A percentile compares a stretch with the other conserved stretches of the same genome.
These are phyloP conservation scores for Caenorhabditis tropicalis DNA, from an alignment of 1,140 invertebrate genomes.

Conservation along the genomic window DNA sequence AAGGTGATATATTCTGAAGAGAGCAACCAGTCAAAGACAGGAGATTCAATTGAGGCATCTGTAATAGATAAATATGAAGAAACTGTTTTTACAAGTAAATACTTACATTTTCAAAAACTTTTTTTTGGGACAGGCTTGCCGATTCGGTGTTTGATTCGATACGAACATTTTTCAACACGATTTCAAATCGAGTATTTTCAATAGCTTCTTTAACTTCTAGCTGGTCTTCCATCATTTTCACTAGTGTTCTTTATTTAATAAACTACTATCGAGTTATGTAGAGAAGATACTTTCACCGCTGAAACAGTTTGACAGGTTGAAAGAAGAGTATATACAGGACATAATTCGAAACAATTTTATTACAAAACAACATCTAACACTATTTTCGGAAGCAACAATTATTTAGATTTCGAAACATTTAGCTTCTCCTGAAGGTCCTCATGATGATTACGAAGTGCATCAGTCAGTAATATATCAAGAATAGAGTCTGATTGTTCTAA, in stretches of 20 bases:
- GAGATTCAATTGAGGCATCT: constrained; percentile 8
- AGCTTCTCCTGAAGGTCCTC: background rate
- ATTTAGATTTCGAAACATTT: background rate
- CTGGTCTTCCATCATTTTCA: constrained; percentile 1
- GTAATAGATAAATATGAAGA: background rate
- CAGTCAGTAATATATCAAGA: constrained; percentile 12
- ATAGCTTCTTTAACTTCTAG: constrained; percentile 1
- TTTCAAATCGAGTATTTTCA: constrained; percentile 9
- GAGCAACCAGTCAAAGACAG: background rate
- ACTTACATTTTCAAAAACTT: constrained; percentile 12
- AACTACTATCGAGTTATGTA: no score
- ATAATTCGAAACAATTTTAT: no score
- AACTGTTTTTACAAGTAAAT: no score
- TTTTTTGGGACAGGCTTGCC: background rate
- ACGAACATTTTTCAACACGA: constrained; percentile 31
- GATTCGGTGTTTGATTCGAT: background rate
- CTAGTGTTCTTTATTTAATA: background rate
- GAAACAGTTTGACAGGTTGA: background rate
- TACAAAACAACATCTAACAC: background rate
- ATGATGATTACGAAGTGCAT: constrained; percentile 32
- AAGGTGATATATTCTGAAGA: background rate
- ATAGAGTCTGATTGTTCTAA: constrained; percentile 43
- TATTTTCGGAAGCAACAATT: no score
- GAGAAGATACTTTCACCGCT: no score
- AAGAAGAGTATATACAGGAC: no score